Evolutionary conservation across 2,888 invertebrate genomes (phyloP).

Genomic region (Branchellion lobata): DNA sequence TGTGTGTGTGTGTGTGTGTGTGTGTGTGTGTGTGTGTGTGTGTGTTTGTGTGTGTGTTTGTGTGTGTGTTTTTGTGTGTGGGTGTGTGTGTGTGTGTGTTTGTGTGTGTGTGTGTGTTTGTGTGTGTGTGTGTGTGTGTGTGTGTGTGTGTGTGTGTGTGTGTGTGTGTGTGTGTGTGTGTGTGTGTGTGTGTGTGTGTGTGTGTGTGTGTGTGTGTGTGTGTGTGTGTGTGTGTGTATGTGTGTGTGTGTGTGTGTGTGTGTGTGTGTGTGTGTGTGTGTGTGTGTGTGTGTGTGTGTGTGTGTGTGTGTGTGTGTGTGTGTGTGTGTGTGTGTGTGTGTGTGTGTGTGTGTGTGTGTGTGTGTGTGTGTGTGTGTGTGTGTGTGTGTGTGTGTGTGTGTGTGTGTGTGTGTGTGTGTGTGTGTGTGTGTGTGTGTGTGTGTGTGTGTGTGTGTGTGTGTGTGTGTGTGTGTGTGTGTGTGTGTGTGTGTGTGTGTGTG

Average conservation of each 20-base stretch:
- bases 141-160: conserved; percentile 24
- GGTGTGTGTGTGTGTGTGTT: not conserved
- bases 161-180: conserved; percentile 4
- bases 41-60: too few species aligned
- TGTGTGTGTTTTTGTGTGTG: not conserved
- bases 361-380: conserved; percentile 1
- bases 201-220: conserved; percentile 32
- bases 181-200: not conserved
- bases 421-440: conserved; percentile 21
- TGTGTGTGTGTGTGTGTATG: conserved; percentile 19
- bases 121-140: conserved; percentile 26
- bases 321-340: conserved; percentile 21
- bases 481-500: conserved; percentile 37
- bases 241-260: conserved; percentile 7
- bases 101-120: conserved; percentile 18
- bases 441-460: conserved; percentile 20
- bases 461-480: conserved; percentile 29
- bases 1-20: too few species aligned
- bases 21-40: too few species aligned
- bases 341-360: conserved; percentile 22
- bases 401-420: conserved; percentile 30
- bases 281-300: not conserved
- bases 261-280: conserved; percentile 14
- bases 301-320: not conserved
- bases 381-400: conserved; percentile 3